Evolutionary conservation across 2,797 vertebrate genomes (phyloP).

Genomic region (Peromyscus attwateri): DNA sequence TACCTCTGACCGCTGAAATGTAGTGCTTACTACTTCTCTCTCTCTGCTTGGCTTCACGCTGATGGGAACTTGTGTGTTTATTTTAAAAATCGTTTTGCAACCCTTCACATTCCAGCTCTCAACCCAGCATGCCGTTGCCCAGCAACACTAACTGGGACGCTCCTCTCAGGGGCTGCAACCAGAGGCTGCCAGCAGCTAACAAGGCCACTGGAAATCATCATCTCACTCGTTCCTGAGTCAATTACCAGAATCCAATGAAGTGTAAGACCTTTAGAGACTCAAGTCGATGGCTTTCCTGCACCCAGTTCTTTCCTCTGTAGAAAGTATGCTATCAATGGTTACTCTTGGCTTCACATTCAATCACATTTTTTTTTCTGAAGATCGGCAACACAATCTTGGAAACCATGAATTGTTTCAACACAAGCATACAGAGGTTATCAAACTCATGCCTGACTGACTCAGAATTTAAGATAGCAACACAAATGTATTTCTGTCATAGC

Average conservation of each 20-base stretch:
- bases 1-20: slow-evolving; percentile 13
- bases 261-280: slow-evolving; percentile 68
- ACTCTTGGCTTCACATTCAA: slow-evolving; percentile 19
- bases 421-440: background rate
- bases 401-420: slow-evolving; percentile 69
- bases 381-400: slow-evolving; percentile 28
- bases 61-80: slow-evolving; percentile 81
- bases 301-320: slow-evolving; percentile 35
- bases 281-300: slow-evolving; percentile 43
- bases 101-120: slow-evolving; percentile 79
- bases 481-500: slow-evolving; percentile 39
- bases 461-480: slow-evolving; percentile 50
- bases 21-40: slow-evolving; percentile 48
- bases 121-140: slow-evolving; percentile 75
- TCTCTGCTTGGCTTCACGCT: slow-evolving; percentile 71
- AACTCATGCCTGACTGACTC: background rate
- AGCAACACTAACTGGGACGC: slow-evolving; percentile 77
- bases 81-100: slow-evolving; percentile 82
- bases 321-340: slow-evolving; percentile 42
- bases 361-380: slow-evolving; percentile 10
- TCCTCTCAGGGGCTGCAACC: slow-evolving; percentile 59
- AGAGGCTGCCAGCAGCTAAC: slow-evolving; percentile 74
- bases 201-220: slow-evolving; percentile 76
- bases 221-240: slow-evolving; percentile 65
- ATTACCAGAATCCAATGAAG: slow-evolving; percentile 72